Evolutionary conservation across 2,888 invertebrate species (phyloP).

Genomic region (Mimas tiliae): DNA sequence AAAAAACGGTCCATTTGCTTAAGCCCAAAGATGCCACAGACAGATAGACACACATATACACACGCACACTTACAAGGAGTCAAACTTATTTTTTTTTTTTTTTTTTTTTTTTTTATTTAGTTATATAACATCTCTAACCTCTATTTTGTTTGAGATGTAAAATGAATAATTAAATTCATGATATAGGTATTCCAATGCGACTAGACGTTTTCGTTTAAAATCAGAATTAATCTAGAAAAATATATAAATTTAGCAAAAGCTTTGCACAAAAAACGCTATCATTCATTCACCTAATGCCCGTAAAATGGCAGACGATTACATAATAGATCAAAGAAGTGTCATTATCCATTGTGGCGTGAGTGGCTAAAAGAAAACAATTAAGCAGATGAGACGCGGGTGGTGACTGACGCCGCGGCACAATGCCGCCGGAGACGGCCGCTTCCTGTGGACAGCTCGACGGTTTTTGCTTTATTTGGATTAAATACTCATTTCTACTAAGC

Average conservation of each 20-base stretch:
- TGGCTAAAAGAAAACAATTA: slow-evolving; percentile 80
- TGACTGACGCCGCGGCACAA: slow-evolving; percentile 57
- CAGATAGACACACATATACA: too few relatives aligned
- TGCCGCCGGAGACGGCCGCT: slow-evolving; percentile 66
- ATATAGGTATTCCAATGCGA: neutral
- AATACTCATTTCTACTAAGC: slow-evolving; percentile 1
- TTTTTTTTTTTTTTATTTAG: too few relatives aligned
- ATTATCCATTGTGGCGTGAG: slow-evolving; percentile 74
- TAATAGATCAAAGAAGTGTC: slow-evolving; percentile 72
- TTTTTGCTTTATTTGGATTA: slow-evolving; percentile 36
- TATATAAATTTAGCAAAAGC: neutral
- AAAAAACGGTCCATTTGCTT: too few relatives aligned
- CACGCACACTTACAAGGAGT: too few relatives aligned
- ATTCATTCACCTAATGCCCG: slow-evolving; percentile 18
- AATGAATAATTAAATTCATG: too few relatives aligned
- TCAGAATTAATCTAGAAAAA: neutral
- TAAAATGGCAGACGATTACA: slow-evolving; percentile 44
- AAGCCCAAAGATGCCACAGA: too few relatives aligned
- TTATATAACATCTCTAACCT: too few relatives aligned
- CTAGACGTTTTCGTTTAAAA: neutral
- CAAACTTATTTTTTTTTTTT: too few relatives aligned
- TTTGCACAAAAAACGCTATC: too few relatives aligned
- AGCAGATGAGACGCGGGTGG: slow-evolving; percentile 67
- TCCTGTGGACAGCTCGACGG: slow-evolving; percentile 69
- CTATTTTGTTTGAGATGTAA: too few relatives aligned